A percentile compares a stretch with the other conserved stretches of the same genome.
Evolutionary conservation across 2,113 vertebrate species (phyloP).

Genomic region (Bettongia penicillata): DNA sequence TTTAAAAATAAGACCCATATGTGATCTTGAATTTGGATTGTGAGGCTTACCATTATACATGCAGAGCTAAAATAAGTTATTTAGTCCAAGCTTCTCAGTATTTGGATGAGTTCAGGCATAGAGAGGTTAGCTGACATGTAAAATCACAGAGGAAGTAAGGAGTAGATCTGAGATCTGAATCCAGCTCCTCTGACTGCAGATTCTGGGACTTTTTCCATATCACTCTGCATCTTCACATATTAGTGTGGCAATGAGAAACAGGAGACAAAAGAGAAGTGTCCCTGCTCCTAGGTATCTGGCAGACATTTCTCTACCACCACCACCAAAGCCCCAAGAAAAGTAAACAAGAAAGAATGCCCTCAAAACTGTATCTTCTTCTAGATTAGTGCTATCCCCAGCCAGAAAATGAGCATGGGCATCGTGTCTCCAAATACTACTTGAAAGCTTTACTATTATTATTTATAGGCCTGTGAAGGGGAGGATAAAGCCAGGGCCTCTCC

Average conservation of each 20-base stretch:
- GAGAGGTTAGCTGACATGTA: neutral
- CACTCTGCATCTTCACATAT: neutral
- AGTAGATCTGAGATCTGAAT: neutral
- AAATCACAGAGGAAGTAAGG: neutral
- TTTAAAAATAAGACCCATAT: too few relatives aligned
- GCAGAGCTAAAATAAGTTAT: neutral
- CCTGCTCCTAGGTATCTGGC: neutral
- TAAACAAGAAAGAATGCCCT: slow-evolving; percentile 21
- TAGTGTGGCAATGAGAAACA: neutral
- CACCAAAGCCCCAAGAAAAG: neutral
- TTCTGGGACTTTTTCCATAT: neutral
- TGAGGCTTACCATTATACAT: neutral
- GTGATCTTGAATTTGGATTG: neutral
- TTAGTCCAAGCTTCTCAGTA: neutral
- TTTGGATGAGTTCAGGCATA: neutral
- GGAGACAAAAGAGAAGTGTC: neutral
- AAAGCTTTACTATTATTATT: slow-evolving; percentile 53
- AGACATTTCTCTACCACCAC: neutral
- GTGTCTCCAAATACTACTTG: slow-evolving; percentile 42
- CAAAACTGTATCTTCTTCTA: slow-evolving; percentile 39
- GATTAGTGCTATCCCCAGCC: slow-evolving; percentile 50
- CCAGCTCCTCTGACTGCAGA: neutral
- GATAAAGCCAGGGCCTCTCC: neutral
- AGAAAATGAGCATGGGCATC: slow-evolving; percentile 9
- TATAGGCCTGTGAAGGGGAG: slow-evolving; percentile 11